Evolutionary conservation across 1,140 invertebrate species (phyloP), one percentile per base, ranked within the genome.

Genomic region (Polypedilum pembai): DNA sequence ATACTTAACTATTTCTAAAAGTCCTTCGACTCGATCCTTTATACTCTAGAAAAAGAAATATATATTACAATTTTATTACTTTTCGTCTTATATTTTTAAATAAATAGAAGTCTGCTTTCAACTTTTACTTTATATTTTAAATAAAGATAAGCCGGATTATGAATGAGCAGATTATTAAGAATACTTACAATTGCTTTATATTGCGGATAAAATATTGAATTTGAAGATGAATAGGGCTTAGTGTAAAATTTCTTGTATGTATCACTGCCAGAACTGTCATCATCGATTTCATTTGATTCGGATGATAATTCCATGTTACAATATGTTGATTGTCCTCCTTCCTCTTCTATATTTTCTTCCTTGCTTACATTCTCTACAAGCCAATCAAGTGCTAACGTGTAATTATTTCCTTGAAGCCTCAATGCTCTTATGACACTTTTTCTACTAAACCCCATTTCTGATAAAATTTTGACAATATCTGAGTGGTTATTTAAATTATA

Each of bases 1-100:
- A 63, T 81, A 81, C 8, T 80, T 79, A 20, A 82, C 81, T 7
- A 82, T 82, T 76, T 82, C 81, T 66, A 82, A 76, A 41, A 82
- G 41, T 20, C 81, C 80, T 41, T 79, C 78, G 12, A 80, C 81
- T 33, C 82, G 82, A 56, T 81, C 80, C 65, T 80, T 74, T 7
- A 76, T 76, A 73, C 78, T 78, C 81, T 82, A 20, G 3, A 33
- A 33, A 33, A 3, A 33, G 5, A 33, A 33, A 33, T 3, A 33
- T 3, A 33, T 33, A 33, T 33, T 33, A 33, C 1, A 33, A 33
- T 33, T 33, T 33, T 33, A 3, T 33, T 5, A 33, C 5, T 33
- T 5, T 33, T 33, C 24, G 5, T 33, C n/a, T n/a, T n/a, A n/a
- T n/a, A n/a, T n/a, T n/a, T n/a, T n/a, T n/a, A n/a, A n/a, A n/a